Base-by-base conservation (phyloP, 2,113 vertebrate genomes). In the Pomatorhinus ruficollis region DNA sequence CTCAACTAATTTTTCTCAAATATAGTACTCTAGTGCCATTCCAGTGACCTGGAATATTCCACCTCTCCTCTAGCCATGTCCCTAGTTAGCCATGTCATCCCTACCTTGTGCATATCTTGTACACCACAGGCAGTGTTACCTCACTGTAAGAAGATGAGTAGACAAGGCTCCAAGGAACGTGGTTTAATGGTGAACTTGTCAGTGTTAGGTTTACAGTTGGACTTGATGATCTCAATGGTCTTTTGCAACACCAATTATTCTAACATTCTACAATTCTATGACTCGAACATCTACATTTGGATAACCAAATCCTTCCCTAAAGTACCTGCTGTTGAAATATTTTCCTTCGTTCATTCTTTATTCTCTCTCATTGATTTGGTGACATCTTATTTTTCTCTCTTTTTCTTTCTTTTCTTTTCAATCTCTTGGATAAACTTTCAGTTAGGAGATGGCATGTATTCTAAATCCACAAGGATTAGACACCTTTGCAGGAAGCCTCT, bases 71-170 rank as follows among this genome's bases (percentile, higher is more conserved):
- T 25, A 63, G 61, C 10, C 23, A 50, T 7, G 4, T 47, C 44
- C 24, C 15, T 33, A 22, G 31, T 14, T 15, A 25, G 30, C 20
- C 44, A 20, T 6, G 3, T 30, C 12, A 18, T 42, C 15, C 28
- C 25, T 49, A 15, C 9, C 16, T 54, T 66, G 8, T 52, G 5
- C 8, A 15, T 11, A 6, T 6, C n/a, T 65, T 37, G 10, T 20
- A 61, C 27, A 20, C 3, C 2, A 5, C 24, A 87, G 23, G 20
- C n/a, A 50, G 52, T 54, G 8, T n/a, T 59, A n/a, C 24, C 37
- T 49, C 39, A 35, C 30, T 56, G 3, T 35, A 31, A 60, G 57
- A 52, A 49, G 35, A 19, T 0, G 0, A 16, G 23, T 10, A 50
- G 52, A 71, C 4, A 25, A 12, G 31, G 18, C 10, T 27, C 57